Evolutionary conservation across 2,888 invertebrate species (phyloP).

Genomic region (Drosophila mulleri): DNA sequence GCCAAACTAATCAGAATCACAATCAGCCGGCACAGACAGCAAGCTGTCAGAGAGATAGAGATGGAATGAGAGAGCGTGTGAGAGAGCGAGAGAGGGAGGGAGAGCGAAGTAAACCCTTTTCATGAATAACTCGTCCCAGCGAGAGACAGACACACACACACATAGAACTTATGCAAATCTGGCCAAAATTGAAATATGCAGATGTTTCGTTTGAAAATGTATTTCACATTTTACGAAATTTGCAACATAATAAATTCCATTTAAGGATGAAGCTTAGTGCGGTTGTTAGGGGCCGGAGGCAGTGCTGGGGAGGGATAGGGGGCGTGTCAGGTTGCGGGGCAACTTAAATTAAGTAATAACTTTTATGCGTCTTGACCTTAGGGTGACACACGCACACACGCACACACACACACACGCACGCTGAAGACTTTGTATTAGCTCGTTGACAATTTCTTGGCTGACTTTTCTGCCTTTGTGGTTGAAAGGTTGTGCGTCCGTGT

Average conservation of each 20-base stretch:
- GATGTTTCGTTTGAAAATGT: slow-evolving; percentile 74
- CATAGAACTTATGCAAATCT: slow-evolving; percentile 74
- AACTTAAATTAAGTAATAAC: slow-evolving; percentile 82
- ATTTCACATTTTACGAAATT: slow-evolving; percentile 75
- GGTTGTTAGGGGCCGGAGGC: not conserved
- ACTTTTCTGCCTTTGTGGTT: slow-evolving; percentile 69
- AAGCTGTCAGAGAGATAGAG: slow-evolving; percentile 3
- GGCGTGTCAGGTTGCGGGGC: slow-evolving; percentile 52
- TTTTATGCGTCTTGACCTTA: slow-evolving; percentile 75
- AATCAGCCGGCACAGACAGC: slow-evolving; percentile 29
- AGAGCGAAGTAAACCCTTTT: slow-evolving; percentile 60
- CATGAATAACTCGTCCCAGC: slow-evolving; percentile 36
- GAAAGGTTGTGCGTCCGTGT: slow-evolving; percentile 45
- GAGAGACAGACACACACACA: slow-evolving; percentile 4
- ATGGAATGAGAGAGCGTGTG: not conserved
- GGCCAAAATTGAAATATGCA: slow-evolving; percentile 78
- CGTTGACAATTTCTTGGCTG: slow-evolving; percentile 72
- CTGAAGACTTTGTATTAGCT: slow-evolving; percentile 52
- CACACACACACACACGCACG: slow-evolving; percentile 37
- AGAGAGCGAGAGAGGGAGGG: no score
- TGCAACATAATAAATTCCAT: slow-evolving; percentile 75
- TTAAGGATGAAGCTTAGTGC: not conserved
- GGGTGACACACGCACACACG: slow-evolving; percentile 40
- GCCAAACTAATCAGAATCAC: slow-evolving; percentile 66
- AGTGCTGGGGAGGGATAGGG: not conserved